Conservation (phyloP, 2,888 invertebrate species). For the Octonoba sinensis region DNA sequence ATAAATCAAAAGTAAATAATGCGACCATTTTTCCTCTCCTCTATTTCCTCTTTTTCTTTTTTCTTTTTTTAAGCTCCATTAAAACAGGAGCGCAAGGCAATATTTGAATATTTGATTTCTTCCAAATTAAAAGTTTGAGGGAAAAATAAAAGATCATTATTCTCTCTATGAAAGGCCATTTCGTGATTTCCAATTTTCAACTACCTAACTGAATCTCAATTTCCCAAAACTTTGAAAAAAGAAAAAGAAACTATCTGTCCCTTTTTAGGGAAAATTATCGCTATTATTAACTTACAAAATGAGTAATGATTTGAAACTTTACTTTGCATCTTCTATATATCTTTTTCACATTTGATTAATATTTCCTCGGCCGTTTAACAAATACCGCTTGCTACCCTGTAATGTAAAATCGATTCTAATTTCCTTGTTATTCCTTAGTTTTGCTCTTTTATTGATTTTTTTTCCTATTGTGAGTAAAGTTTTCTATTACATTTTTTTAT, state of each 20-base stretch:
- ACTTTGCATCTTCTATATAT: constrained; percentile 22
- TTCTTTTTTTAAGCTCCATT: no score
- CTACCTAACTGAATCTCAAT: constrained; percentile 15
- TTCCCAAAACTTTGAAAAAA: constrained; percentile 35
- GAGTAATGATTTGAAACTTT: constrained; percentile 52
- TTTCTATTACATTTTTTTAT: no score
- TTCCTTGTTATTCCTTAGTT: constrained; percentile 32
- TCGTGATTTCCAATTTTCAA: constrained; percentile 34
- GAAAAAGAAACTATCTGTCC: constrained; percentile 8
- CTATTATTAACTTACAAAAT: constrained; percentile 45
- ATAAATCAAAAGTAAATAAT: no score
- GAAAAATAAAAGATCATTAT: no score
- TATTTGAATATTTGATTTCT: no score
- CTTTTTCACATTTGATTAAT: constrained; percentile 49
- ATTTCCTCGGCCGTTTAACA: constrained; percentile 41
- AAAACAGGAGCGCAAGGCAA: no score
- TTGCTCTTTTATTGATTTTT: constrained; percentile 27
- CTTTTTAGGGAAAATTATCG: constrained; percentile 26
- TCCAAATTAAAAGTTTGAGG: no score
- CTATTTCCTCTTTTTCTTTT: no score
- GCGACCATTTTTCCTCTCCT: no score
- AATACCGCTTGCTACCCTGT: constrained; percentile 41
- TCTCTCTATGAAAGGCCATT: no score
- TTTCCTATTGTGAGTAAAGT: constrained; percentile 8
- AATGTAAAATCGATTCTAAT: constrained; percentile 62